Conservation (phyloP, 2,113 vertebrate genomes). For the Hippocampus zosterae region DNA sequence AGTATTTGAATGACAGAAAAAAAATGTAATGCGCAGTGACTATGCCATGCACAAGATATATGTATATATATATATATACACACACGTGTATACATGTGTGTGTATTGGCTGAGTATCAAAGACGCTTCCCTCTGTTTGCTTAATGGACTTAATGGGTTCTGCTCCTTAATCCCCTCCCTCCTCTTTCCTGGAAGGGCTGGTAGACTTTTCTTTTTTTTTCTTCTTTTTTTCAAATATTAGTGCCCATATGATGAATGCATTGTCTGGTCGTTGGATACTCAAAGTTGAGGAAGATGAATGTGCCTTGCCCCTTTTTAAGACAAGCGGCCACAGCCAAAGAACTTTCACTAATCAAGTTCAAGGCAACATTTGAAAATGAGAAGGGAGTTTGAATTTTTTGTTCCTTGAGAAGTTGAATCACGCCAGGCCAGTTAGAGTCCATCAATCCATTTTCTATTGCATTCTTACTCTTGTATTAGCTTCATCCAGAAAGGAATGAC, state of each 20-base stretch:
- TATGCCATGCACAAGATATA: background rate
- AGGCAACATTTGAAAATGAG: background rate
- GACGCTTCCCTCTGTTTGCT: conserved; percentile 29
- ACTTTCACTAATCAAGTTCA: background rate
- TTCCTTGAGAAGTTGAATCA: background rate
- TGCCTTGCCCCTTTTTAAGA: background rate
- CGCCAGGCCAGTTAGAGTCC: background rate
- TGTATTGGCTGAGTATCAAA: background rate
- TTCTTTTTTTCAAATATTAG: background rate
- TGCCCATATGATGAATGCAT: conserved; percentile 6
- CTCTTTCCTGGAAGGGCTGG: conserved; percentile 8
- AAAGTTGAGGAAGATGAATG: background rate
- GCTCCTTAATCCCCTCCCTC: conserved; percentile 45
- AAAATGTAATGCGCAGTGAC: background rate
- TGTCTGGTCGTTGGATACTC: background rate
- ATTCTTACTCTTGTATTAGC: background rate
- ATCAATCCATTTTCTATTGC: background rate
- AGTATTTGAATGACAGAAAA: background rate
- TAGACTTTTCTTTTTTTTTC: conserved; percentile 19
- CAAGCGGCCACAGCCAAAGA: background rate
- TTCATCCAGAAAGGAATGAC: background rate
- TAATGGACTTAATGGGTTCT: conserved; percentile 59
- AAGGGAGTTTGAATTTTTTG: background rate
- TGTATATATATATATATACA: too few relatives aligned
- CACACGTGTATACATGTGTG: too few relatives aligned